Evolutionary conservation across 2,113 vertebrate genomes (phyloP).

Genomic region (Marmota monax): DNA sequence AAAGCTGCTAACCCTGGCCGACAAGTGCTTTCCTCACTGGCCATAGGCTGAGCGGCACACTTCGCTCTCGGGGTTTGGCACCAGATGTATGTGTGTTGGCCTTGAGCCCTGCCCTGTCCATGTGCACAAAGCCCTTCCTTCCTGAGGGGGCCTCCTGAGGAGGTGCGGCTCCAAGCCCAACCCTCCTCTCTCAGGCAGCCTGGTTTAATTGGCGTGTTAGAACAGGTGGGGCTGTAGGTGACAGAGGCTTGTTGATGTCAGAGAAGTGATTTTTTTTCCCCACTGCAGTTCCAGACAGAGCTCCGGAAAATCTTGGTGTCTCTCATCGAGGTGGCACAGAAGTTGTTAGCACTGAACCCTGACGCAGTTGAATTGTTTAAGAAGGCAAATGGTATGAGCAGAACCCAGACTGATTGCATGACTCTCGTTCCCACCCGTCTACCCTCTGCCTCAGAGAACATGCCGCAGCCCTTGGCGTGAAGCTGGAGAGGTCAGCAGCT

Average conservation of each 20-base stretch:
- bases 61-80: rapidly evolving
- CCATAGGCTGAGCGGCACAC: rapidly evolving
- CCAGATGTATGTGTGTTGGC: too few species aligned
- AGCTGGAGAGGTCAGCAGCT: rapidly evolving
- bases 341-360: constrained; percentile 96
- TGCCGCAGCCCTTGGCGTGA: neutral
- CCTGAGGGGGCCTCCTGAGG: neutral
- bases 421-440: neutral
- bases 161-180: too few species aligned
- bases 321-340: constrained; percentile 98
- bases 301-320: constrained; percentile 98
- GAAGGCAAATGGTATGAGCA: constrained; percentile 95
- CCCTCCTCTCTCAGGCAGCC: too few species aligned
- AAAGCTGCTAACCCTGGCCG: neutral
- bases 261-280: neutral
- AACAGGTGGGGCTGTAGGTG: rapidly evolving
- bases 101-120: neutral
- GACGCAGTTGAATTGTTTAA: constrained; percentile 98
- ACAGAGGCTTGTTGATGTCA: neutral
- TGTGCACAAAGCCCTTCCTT: neutral
- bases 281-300: constrained; percentile 97
- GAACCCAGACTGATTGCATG: rapidly evolving
- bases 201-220: rapidly evolving
- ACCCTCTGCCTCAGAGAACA: rapidly evolving
- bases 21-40: neutral